Evolutionary conservation across 2,888 invertebrate species (phyloP), one percentile per base, ranked within the genome.

Genomic region (Rhopalosiphum nymphaeae): DNA sequence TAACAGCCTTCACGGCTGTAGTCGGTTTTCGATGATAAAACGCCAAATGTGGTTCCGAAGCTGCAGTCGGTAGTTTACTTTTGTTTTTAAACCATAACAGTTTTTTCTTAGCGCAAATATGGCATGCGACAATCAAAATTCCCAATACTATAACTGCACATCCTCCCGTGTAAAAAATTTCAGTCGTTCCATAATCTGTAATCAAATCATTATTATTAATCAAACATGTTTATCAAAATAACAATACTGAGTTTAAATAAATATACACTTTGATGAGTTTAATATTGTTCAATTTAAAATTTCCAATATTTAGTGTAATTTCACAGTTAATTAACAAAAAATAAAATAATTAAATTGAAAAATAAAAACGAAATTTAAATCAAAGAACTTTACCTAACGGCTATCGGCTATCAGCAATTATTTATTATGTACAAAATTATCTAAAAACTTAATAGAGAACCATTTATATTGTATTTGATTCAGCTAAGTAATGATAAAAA

Each of bases 1-100:
- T 98, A 93, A 98, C 98, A 0, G 98, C 98, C 95, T 98, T 98
- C 94, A 98, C 98, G 0, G 98, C 98, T 0, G 97, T 97, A 11
- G 98, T 97, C 95, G 97, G 97, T 1, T 97, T 97, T 1, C 97
- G 97, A 0, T 97, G 97, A 95, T 97, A 97, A 86, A 94, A 96
- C 97, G 97, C 94, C 91, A 94, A 94, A 67, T 94, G 94, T 84
- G 94, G 94, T 67, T 94, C 91, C 0, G 94, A 94, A 42, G 94
- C 94, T 53, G 94, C 94, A n/a, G 94, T 94, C 0, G 94, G 94
- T 5, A 94, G 90, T 94, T 94, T 94, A n/a, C 94, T 94, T 67
- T 94, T 94, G n/a, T 67, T 94, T 86, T 86, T 94, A 10, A 94
- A 94, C 91, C 94, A 94, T 44, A 94, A 57, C 10, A 91, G 9